A percentile compares a stretch with the other conserved stretches of the same genome.
Conservation (phyloP, 2,888 invertebrate genomes). For the Hyppa rectilinea region DNA sequence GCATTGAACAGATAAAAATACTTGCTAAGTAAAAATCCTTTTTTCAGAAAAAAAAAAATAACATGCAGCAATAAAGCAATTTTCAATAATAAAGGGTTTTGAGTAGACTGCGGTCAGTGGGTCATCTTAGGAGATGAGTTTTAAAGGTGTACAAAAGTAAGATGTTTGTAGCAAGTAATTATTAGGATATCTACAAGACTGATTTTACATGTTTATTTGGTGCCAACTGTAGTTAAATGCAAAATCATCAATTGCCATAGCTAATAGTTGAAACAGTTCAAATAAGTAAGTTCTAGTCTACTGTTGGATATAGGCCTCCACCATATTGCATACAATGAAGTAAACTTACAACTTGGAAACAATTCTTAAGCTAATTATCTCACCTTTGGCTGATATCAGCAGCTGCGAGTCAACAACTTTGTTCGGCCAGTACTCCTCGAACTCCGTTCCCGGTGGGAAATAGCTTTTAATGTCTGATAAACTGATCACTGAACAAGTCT, state of each 20-base stretch:
- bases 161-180: background rate
- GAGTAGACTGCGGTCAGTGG: too few species aligned
- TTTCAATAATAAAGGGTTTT: background rate
- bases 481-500: constrained; percentile 97
- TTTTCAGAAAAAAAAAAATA: background rate
- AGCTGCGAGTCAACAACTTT: constrained; percentile 96
- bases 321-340: background rate
- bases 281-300: background rate
- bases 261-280: background rate
- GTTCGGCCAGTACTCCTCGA: constrained; percentile 98
- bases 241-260: background rate
- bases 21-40: background rate
- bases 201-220: background rate
- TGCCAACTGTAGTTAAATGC: constrained; percentile 5
- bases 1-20: constrained; percentile 15
- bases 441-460: constrained; percentile 96
- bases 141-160: background rate
- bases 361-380: constrained; percentile 56
- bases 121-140: too few species aligned
- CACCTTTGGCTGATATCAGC: constrained; percentile 93
- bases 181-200: background rate
- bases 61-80: background rate
- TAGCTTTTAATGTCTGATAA: constrained; percentile 97
- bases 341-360: background rate
- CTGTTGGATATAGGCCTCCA: background rate